Base-by-base conservation (phyloP, 1,140 invertebrate species). In the Helicoverpa zea region DNA sequence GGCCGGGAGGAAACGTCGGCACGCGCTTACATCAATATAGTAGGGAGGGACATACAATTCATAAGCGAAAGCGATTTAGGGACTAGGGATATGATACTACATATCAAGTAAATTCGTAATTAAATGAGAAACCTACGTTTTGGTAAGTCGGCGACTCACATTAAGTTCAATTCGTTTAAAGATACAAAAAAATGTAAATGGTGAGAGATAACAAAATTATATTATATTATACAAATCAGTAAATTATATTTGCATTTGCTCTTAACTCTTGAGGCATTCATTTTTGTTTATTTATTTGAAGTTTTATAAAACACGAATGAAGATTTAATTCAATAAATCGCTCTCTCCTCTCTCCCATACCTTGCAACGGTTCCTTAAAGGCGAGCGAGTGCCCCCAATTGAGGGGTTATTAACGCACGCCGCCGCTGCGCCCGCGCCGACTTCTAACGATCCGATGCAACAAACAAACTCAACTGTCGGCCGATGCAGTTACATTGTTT, bases 381-480 rank as follows among this genome's bases (percentile, higher is more conserved):
- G 54, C 64, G 68, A 72, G 73, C 64, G 84, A 74, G 81, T 83
- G 90, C 83, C 87, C 89, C 86, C 89, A 92, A 91, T 92, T 92
- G 89, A 88, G 81, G 81, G 83, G 83, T 87, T 88, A 90, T 90
- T 91, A 90, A 87, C 86, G 88, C 79, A 72, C 47, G 63, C 61
- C 77, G 64, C 66, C 18, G 35, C 10, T 76, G 78, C 80, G 74
- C 74, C 77, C 66, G 79, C 74, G 79, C 66, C 83, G 83, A 79
- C 80, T 79, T 84, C 72, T 75, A 76, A 81, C 80, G 80, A 84
- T 80, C 54, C 61, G 51, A 49, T 64, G 63, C 77, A 72, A 76
- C 73, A 78, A 70, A 82, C 77, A 80, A 79, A 70, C 63, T 30
- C 18, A 23, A 64, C 43, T 49, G 18, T 11, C 23, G 74, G 16